These are phyloP conservation scores for Manduca sexta DNA, from an alignment of 1,140 invertebrate species.

Conservation along the genomic window DNA sequence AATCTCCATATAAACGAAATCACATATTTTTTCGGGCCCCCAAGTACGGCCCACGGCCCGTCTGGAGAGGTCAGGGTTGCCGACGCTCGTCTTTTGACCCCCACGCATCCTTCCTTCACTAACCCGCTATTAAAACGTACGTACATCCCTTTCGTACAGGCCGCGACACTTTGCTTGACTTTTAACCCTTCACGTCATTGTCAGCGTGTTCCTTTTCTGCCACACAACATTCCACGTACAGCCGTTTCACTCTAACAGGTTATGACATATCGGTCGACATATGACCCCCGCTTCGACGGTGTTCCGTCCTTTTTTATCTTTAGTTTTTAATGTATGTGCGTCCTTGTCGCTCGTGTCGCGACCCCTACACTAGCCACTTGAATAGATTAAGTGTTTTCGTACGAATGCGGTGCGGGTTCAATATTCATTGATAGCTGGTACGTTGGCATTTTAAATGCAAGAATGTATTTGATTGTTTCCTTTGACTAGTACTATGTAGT, in stretches of 20 bases:
- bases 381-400: slow-evolving; percentile 73
- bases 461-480: slow-evolving; percentile 22
- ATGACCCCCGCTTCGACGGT: slow-evolving; percentile 53
- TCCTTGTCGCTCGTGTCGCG: slow-evolving; percentile 56
- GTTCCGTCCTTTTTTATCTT: slow-evolving; percentile 47
- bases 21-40: slow-evolving; percentile 15
- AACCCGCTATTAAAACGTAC: slow-evolving; percentile 31
- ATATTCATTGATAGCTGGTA: slow-evolving; percentile 68
- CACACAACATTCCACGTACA: slow-evolving; percentile 20
- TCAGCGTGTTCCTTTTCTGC: slow-evolving; percentile 44
- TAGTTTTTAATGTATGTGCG: slow-evolving; percentile 28
- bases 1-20: neutral
- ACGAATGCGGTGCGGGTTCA: slow-evolving; percentile 47
- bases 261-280: slow-evolving; percentile 71
- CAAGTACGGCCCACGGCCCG: slow-evolving; percentile 49
- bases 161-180: slow-evolving; percentile 66
- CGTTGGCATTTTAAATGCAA: slow-evolving; percentile 62
- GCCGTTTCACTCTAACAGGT: slow-evolving; percentile 58
- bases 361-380: slow-evolving; percentile 67
- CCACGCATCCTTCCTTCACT: slow-evolving; percentile 32
- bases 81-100: slow-evolving; percentile 69
- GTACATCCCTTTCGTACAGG: slow-evolving; percentile 47
- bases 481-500: slow-evolving; percentile 1
- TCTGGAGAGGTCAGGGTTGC: slow-evolving; percentile 64
- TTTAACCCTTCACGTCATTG: slow-evolving; percentile 69